These are phyloP conservation scores for Illadopsis cleaveri DNA, from an alignment of 2,113 vertebrate species.

Conservation along the genomic window DNA sequence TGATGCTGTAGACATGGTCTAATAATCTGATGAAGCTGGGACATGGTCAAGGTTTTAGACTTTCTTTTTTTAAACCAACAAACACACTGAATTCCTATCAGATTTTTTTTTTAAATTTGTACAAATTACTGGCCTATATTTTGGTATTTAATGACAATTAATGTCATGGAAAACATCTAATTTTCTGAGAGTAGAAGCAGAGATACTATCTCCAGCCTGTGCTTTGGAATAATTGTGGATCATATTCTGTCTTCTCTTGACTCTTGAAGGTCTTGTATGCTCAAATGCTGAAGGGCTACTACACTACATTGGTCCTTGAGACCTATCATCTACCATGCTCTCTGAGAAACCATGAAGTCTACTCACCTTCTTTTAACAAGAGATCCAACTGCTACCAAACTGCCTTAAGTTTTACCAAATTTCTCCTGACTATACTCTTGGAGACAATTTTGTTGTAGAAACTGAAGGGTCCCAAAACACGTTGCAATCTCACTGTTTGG, in stretches of 20 bases:
- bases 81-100: not conserved
- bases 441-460: not conserved
- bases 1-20: not conserved
- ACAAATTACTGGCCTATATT: not conserved
- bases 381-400: not conserved
- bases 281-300: not conserved
- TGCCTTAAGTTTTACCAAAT: not conserved
- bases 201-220: not conserved
- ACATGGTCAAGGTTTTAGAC: not conserved
- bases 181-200: not conserved
- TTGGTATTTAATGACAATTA: not conserved
- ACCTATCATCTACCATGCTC: not conserved
- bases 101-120: not conserved
- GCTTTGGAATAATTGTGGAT: not conserved
- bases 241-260: not conserved
- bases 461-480: not conserved
- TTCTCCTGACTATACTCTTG: not conserved
- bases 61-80: not conserved
- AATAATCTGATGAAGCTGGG: slow-evolving; percentile 47
- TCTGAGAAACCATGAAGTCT: not conserved
- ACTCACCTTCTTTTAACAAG: not conserved
- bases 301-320: not conserved
- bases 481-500: not conserved
- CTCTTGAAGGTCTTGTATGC: not conserved
- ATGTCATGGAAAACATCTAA: not conserved